phyloP scores from a whole-genome alignment of 2,888 invertebrate genomes.

The Apotomis betuletana region DNA sequence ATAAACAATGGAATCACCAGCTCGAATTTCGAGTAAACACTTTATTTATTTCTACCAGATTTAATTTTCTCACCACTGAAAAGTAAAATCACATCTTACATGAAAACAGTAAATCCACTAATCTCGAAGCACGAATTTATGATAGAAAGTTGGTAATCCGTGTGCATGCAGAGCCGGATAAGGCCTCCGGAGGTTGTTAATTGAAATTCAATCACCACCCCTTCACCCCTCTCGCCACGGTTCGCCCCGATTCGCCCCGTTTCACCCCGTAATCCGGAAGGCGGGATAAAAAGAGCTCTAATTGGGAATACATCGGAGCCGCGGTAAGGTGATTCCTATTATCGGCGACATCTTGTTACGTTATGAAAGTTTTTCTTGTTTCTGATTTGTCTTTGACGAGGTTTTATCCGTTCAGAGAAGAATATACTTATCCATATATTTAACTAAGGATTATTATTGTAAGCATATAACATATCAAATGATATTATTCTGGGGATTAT shows the following conservation, averaged over 20 bases:
- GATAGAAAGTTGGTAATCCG: constrained; percentile 14
- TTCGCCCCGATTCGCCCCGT: not conserved
- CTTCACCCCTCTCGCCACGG: constrained; percentile 1
- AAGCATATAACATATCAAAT: no score
- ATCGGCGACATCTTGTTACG: not conserved
- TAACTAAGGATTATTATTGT: no score
- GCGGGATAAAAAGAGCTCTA: constrained; percentile 12
- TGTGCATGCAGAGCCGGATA: constrained; percentile 16
- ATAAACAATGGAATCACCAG: no score
- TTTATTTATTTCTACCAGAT: no score
- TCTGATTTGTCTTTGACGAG: no score
- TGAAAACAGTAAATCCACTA: constrained; percentile 6
- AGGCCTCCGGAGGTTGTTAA: constrained; percentile 21
- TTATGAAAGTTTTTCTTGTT: no score
- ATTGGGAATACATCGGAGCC: constrained; percentile 21
- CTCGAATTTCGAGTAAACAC: no score
- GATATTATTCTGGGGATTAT: no score
- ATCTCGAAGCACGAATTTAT: constrained; percentile 6
- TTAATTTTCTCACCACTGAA: not conserved
- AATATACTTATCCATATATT: no score
- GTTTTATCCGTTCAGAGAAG: no score
- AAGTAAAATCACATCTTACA: not conserved
- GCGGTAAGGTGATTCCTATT: not conserved
- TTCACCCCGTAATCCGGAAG: constrained; percentile 20
- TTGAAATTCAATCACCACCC: constrained; percentile 34